Conservation (phyloP, 2,888 invertebrate species). For the Agriopis marginaria region DNA sequence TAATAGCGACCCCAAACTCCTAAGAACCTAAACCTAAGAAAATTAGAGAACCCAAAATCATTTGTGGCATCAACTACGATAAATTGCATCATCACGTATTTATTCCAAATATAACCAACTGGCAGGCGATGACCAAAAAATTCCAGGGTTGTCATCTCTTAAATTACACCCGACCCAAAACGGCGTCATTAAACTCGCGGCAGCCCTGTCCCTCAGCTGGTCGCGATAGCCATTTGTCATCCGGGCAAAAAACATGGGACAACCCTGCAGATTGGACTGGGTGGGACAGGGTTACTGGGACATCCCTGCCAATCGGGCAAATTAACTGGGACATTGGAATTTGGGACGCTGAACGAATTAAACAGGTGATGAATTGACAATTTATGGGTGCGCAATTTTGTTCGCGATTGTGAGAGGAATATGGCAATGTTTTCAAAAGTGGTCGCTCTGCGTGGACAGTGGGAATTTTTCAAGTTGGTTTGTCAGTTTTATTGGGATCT, state of each 20-base stretch:
- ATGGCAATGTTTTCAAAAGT: slow-evolving; percentile 6
- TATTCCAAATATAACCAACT: background rate
- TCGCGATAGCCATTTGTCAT: slow-evolving; percentile 66
- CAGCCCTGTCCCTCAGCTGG: slow-evolving; percentile 61
- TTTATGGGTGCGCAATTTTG: slow-evolving; percentile 7
- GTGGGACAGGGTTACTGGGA: slow-evolving; percentile 23
- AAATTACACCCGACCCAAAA: slow-evolving; percentile 30
- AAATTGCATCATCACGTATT: background rate
- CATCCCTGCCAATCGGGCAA: slow-evolving; percentile 27
- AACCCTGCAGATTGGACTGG: slow-evolving; percentile 28
- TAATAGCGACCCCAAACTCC: too few species aligned
- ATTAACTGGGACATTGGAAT: slow-evolving; percentile 27
- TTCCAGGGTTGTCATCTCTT: slow-evolving; percentile 14
- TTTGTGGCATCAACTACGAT: background rate
- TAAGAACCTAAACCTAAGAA: too few species aligned
- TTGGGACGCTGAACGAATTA: slow-evolving; percentile 26
- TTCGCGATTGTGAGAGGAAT: slow-evolving; percentile 1
- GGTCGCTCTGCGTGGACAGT: background rate
- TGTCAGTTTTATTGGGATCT: background rate
- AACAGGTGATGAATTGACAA: slow-evolving; percentile 29
- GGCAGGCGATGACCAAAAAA: slow-evolving; percentile 2
- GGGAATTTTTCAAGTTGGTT: background rate
- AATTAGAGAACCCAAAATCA: background rate
- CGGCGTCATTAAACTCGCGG: slow-evolving; percentile 65
- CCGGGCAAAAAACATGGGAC: slow-evolving; percentile 47